Conservation (phyloP, 2,888 invertebrate species). For the Cactoblastis cactorum region DNA sequence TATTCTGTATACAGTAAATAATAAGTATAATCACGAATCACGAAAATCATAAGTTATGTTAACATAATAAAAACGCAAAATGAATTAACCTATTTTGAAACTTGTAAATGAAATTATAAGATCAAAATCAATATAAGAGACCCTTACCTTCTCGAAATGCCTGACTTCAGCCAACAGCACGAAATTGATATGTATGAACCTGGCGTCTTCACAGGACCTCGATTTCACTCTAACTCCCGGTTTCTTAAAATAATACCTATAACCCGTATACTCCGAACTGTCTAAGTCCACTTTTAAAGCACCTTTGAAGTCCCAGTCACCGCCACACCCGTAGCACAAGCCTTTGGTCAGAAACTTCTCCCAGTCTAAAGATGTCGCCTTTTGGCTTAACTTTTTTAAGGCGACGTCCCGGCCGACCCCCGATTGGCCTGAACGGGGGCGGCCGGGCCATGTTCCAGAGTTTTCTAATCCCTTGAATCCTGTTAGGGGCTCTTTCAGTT, state of each 20-base stretch:
- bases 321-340: slow-evolving; percentile 67
- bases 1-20: too few relatives aligned
- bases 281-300: slow-evolving; percentile 63
- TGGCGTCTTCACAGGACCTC: slow-evolving; percentile 79
- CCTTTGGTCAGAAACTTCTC: slow-evolving; percentile 63
- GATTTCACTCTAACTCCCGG: slow-evolving; percentile 62
- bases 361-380: slow-evolving; percentile 30
- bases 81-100: too few relatives aligned
- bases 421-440: slow-evolving; percentile 56
- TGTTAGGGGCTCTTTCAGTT: slow-evolving; percentile 60
- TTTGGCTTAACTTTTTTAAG: slow-evolving; percentile 15
- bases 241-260: slow-evolving; percentile 58
- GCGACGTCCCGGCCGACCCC: slow-evolving; percentile 50
- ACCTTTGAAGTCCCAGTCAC: slow-evolving; percentile 66
- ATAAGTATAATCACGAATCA: too few relatives aligned
- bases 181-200: slow-evolving; percentile 83
- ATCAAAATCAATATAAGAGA: not conserved
- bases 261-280: slow-evolving; percentile 76
- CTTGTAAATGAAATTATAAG: not conserved
- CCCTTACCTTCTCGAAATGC: slow-evolving; percentile 84
- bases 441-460: slow-evolving; percentile 72
- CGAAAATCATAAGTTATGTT: too few relatives aligned
- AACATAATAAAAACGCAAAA: too few relatives aligned
- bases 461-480: slow-evolving; percentile 41
- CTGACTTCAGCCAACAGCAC: slow-evolving; percentile 80